These are phyloP conservation scores for Hassar affinis DNA, from an alignment of 2,113 vertebrate genomes.

Conservation along the genomic window DNA sequence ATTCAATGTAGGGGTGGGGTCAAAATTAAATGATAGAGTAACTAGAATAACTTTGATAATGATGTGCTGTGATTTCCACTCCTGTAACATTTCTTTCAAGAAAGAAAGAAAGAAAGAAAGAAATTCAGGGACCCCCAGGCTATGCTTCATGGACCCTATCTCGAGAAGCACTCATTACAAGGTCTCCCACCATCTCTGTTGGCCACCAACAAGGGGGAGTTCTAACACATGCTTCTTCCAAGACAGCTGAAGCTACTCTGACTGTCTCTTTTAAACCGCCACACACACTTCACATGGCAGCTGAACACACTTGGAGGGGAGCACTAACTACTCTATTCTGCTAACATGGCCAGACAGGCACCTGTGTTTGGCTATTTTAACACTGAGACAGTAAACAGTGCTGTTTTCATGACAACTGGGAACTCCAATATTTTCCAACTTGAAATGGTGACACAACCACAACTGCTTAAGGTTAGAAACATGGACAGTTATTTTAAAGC, in stretches of 20 bases:
- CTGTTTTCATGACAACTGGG: not conserved
- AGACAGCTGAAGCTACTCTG: not conserved
- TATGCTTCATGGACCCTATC: not conserved
- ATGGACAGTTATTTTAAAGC: not conserved
- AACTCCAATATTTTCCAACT: not conserved
- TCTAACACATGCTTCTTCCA: constrained; percentile 11
- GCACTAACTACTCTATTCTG: not conserved
- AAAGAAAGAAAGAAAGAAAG: not conserved
- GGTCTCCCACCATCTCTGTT: not conserved
- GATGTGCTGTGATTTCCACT: not conserved
- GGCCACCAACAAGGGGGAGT: not conserved
- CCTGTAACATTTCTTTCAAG: not conserved
- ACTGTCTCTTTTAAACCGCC: not conserved
- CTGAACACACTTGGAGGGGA: constrained; percentile 6
- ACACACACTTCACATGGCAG: not conserved
- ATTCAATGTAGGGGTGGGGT: not conserved
- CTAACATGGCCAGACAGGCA: not conserved
- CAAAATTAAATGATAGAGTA: not conserved
- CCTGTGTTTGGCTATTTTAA: not conserved
- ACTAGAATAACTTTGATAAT: not conserved
- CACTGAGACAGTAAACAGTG: not conserved
- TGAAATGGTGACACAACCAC: not conserved
- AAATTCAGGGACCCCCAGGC: not conserved
- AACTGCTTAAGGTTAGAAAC: not conserved
- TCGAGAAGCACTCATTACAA: not conserved